Conservation (phyloP, 2,797 vertebrate species). For the Eulemur albifrons region DNA sequence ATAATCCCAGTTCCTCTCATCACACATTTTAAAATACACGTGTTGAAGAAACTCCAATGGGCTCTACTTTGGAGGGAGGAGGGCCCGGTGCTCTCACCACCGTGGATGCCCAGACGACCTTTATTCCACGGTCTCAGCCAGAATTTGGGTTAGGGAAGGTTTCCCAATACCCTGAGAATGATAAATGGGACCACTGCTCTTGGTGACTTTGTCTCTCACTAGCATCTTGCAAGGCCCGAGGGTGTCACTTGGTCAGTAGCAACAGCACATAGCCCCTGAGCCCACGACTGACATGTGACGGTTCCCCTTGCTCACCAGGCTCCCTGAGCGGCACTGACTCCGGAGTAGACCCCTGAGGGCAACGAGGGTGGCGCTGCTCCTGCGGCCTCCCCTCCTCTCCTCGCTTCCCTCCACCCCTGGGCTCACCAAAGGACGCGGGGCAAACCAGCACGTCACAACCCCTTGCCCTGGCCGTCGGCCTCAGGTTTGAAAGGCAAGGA, state of each 20-base stretch:
- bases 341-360: background rate
- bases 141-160: background rate
- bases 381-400: background rate
- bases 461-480: background rate
- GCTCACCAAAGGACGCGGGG: background rate
- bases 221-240: fast-evolving
- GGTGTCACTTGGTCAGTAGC: fast-evolving
- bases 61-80: fast-evolving
- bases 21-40: no score
- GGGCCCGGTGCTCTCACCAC: background rate
- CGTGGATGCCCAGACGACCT: background rate
- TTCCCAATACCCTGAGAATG: background rate
- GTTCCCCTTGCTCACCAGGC: background rate
- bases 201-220: background rate
- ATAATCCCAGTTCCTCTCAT: background rate
- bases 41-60: background rate
- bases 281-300: fast-evolving
- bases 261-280: background rate
- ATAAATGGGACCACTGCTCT: background rate
- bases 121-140: background rate
- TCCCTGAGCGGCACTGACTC: background rate
- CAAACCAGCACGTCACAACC: background rate
- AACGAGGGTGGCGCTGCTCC: background rate
- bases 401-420: background rate
- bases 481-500: background rate